Percentiles rank a stretch among this genome's conserved stretches.
Evolutionary conservation across 2,888 invertebrate genomes (phyloP).

Genomic region (Ferdinandea cuprea): DNA sequence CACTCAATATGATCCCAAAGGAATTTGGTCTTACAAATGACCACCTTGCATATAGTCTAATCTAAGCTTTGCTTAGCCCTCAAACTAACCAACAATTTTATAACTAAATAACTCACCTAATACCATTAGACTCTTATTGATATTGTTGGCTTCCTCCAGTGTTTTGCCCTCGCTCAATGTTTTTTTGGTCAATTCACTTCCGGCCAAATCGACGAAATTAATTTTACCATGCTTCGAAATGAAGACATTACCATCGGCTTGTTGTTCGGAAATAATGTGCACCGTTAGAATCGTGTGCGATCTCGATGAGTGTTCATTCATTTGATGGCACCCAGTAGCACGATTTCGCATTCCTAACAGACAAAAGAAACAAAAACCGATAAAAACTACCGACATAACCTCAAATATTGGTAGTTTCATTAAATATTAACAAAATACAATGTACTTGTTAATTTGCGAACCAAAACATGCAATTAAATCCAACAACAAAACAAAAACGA

Average conservation of each 20-base stretch:
- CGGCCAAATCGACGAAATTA: constrained; percentile 97
- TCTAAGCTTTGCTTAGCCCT: too few relatives aligned
- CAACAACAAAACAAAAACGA: neutral
- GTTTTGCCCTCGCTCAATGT: constrained; percentile 94
- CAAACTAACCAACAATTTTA: too few relatives aligned
- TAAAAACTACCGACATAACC: too few relatives aligned
- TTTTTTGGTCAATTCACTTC: constrained; percentile 98
- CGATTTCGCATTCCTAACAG: constrained; percentile 93
- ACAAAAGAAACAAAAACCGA: too few relatives aligned
- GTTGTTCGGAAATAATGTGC: constrained; percentile 93
- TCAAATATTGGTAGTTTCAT: neutral
- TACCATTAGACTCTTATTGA: constrained; percentile 97
- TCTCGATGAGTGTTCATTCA: constrained; percentile 96
- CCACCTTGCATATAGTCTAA: too few relatives aligned
- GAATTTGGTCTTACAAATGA: too few relatives aligned
- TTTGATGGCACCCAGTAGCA: constrained; percentile 94
- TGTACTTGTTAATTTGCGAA: neutral
- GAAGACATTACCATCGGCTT: constrained; percentile 91
- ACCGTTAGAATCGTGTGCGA: constrained; percentile 93
- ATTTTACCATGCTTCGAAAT: constrained; percentile 96
- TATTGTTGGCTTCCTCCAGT: constrained; percentile 96
- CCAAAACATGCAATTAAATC: neutral
- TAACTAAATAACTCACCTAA: constrained; percentile 88
- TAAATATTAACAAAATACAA: neutral
- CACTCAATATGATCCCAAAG: too few relatives aligned